A percentile compares a stretch with the other conserved stretches of the same genome.
Evolutionary conservation across 2,797 vertebrate genomes (phyloP).

Genomic region (Tinamus major): DNA sequence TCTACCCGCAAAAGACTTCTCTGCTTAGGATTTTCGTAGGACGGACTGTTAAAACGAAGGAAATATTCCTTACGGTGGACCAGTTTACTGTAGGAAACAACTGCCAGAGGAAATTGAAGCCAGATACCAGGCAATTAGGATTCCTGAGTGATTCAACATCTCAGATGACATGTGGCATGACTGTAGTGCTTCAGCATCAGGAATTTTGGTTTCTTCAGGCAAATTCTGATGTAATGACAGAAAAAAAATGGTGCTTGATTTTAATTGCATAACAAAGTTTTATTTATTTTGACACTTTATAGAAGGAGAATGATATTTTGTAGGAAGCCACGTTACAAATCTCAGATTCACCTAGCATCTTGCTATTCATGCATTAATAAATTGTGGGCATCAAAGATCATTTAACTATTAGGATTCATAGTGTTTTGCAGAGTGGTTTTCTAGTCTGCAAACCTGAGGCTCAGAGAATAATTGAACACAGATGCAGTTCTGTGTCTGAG

Average conservation of each 20-base stretch:
- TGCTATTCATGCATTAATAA: no score
- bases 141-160: neutral
- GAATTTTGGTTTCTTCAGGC: slow-evolving; percentile 21
- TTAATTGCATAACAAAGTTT: neutral
- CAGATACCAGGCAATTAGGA: neutral
- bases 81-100: neutral
- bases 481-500: neutral
- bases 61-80: neutral
- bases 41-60: neutral
- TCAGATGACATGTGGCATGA: rapidly evolving
- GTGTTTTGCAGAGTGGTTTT: no score
- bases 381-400: no score
- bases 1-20: neutral
- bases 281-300: slow-evolving; percentile 13
- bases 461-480: neutral
- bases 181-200: neutral
- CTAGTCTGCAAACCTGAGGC: neutral
- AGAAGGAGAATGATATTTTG: neutral
- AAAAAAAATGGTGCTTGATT: slow-evolving; percentile 8
- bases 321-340: neutral
- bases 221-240: slow-evolving; percentile 13
- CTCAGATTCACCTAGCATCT: neutral
- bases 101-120: slow-evolving; percentile 14
- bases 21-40: neutral
- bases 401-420: no score